Conservation (phyloP, 2,797 vertebrate species). For the Centropyge bicolor region DNA sequence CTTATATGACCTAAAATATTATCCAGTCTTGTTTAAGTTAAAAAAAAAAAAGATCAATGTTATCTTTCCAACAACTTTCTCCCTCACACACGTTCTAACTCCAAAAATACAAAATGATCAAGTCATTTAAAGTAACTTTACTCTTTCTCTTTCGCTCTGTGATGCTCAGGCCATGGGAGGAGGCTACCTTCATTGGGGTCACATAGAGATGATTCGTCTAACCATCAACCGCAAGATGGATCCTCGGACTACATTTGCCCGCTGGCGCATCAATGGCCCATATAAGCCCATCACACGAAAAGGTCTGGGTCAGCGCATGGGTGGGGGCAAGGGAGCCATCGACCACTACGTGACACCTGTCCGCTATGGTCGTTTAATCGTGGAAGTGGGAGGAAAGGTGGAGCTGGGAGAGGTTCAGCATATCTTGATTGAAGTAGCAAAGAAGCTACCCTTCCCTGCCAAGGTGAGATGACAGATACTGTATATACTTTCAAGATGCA, state of each 20-base stretch:
- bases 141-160: neutral
- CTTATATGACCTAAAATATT: neutral
- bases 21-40: neutral
- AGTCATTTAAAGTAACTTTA: neutral
- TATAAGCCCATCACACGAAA: slow-evolving; percentile 92
- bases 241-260: slow-evolving; percentile 88
- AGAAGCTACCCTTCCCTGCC: slow-evolving; percentile 93
- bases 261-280: slow-evolving; percentile 90
- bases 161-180: slow-evolving; percentile 90
- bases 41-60: neutral
- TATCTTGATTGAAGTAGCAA: slow-evolving; percentile 88
- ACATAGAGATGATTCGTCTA: slow-evolving; percentile 97
- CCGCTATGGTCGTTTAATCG: slow-evolving; percentile 86
- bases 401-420: slow-evolving; percentile 87
- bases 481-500: neutral
- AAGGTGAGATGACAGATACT: slow-evolving; percentile 69
- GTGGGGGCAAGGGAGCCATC: slow-evolving; percentile 94
- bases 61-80: neutral
- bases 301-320: slow-evolving; percentile 95
- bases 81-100: neutral
- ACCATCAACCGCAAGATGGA: slow-evolving; percentile 91
- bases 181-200: slow-evolving; percentile 94
- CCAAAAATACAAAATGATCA: neutral
- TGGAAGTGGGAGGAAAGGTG: slow-evolving; percentile 93
- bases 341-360: slow-evolving; percentile 94